phyloP scores from a whole-genome alignment of 2,797 vertebrate species.

The Trematomus bernacchii region DNA sequence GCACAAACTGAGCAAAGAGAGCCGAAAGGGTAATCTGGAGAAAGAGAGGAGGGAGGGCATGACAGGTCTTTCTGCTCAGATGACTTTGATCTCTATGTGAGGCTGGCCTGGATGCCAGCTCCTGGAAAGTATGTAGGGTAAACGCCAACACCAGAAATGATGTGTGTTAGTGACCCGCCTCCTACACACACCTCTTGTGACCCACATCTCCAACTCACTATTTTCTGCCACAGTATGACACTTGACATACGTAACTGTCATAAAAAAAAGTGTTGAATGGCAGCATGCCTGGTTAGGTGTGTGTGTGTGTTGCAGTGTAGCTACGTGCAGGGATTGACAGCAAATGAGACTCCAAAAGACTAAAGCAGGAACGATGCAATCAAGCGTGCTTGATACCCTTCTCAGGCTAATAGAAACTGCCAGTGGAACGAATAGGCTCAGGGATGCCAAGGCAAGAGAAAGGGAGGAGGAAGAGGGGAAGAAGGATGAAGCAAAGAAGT shows the following conservation, averaged over 20 bases:
- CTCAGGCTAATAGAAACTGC: constrained; percentile 81
- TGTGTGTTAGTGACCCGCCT: not conserved
- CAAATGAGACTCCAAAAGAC: constrained; percentile 66
- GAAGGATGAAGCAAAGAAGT: constrained; percentile 17
- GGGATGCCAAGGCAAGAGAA: constrained; percentile 52
- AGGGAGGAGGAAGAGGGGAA: constrained; percentile 18
- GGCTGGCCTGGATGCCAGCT: constrained; percentile 44
- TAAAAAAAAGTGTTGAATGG: constrained; percentile 37
- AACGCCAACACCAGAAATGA: constrained; percentile 15
- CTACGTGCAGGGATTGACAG: constrained; percentile 52
- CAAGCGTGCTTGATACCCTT: constrained; percentile 77
- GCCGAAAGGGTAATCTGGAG: constrained; percentile 42
- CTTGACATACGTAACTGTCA: constrained; percentile 42
- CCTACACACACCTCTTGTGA: constrained; percentile 13
- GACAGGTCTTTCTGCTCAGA: constrained; percentile 62
- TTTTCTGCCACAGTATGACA: constrained; percentile 33
- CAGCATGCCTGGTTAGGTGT: constrained; percentile 38
- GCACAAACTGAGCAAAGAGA: constrained; percentile 41
- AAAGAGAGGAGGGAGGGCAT: constrained; percentile 35
- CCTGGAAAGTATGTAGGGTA: constrained; percentile 21
- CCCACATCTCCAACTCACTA: constrained; percentile 15
- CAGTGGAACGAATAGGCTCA: constrained; percentile 81
- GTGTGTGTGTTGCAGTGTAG: constrained; percentile 26
- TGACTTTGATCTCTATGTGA: constrained; percentile 73
- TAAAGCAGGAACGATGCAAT: constrained; percentile 67